These are phyloP conservation scores for Epinotia bilunana DNA, from an alignment of 2,888 invertebrate species.

Conservation along the genomic window DNA sequence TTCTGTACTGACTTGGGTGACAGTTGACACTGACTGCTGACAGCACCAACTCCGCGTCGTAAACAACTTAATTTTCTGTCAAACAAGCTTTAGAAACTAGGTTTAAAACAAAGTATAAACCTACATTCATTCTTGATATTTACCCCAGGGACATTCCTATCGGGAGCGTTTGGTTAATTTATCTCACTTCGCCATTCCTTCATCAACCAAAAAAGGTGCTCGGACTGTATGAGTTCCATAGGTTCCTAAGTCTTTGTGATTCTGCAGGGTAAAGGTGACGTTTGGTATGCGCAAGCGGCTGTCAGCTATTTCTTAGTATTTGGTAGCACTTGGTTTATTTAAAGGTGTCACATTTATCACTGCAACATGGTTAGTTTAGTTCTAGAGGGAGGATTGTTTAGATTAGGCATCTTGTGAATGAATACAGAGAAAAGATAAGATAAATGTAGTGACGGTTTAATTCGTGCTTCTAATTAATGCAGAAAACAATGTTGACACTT, in stretches of 20 bases:
- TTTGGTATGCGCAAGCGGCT: slow-evolving; percentile 23
- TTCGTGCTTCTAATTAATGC: background rate
- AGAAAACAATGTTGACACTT: no score
- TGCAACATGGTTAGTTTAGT: slow-evolving; percentile 11
- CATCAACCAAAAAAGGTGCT: slow-evolving; percentile 3
- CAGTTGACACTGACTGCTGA: no score
- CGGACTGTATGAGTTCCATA: background rate
- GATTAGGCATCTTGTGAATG: background rate
- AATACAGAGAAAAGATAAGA: background rate
- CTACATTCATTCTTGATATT: slow-evolving; percentile 4
- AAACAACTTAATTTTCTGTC: background rate
- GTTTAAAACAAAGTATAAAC: background rate
- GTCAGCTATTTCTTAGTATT: slow-evolving; percentile 30
- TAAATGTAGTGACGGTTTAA: background rate
- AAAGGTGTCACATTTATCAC: slow-evolving; percentile 26
- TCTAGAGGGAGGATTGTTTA: background rate
- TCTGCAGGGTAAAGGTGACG: slow-evolving; percentile 1
- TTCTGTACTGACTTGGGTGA: no score
- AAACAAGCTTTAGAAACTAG: background rate
- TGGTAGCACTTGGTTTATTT: slow-evolving; percentile 27
- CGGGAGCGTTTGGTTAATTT: slow-evolving; percentile 11
- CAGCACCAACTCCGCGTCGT: no score
- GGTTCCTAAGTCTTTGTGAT: background rate
- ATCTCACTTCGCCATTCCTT: slow-evolving; percentile 20
- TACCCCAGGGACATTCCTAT: slow-evolving; percentile 23